Evolutionary conservation across 2,888 invertebrate genomes (phyloP).

Genomic region (Laspeyria flexula): DNA sequence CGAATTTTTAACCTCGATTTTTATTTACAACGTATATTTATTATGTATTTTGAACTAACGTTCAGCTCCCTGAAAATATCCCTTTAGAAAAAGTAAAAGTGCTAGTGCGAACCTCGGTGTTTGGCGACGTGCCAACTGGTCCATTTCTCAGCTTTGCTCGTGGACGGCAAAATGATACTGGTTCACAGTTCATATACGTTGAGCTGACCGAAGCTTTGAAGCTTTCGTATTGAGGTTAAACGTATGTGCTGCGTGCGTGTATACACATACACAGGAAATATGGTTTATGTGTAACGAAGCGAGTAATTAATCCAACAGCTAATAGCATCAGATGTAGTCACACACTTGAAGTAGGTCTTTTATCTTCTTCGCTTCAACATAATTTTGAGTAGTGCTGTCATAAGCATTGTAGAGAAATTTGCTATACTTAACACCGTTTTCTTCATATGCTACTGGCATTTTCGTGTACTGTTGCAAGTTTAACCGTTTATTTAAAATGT

Average conservation of each 20-base stretch:
- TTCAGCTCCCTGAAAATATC: constrained; percentile 57
- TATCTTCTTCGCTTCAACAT: background rate
- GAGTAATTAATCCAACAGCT: constrained; percentile 74
- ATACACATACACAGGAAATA: constrained; percentile 66
- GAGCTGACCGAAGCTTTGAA: constrained; percentile 76
- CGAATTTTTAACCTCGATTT: constrained; percentile 72
- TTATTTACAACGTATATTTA: constrained; percentile 60
- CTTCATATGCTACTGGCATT: background rate
- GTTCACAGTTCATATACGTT: constrained; percentile 79
- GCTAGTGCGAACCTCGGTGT: constrained; percentile 53
- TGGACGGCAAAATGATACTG: constrained; percentile 72
- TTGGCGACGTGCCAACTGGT: constrained; percentile 77
- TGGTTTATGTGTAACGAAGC: constrained; percentile 72
- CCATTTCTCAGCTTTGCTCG: constrained; percentile 71
- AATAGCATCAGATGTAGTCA: constrained; percentile 62
- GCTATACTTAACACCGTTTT: background rate
- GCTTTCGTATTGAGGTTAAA: constrained; percentile 76
- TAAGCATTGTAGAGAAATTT: background rate
- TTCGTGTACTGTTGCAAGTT: background rate
- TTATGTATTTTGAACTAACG: constrained; percentile 57
- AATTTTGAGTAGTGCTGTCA: background rate
- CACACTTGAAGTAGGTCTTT: constrained; percentile 48
- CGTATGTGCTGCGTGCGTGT: constrained; percentile 54
- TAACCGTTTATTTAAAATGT: background rate
- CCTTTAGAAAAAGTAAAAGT: constrained; percentile 58